Conservation (phyloP, 2,888 invertebrate species). For the Bibio marci region DNA sequence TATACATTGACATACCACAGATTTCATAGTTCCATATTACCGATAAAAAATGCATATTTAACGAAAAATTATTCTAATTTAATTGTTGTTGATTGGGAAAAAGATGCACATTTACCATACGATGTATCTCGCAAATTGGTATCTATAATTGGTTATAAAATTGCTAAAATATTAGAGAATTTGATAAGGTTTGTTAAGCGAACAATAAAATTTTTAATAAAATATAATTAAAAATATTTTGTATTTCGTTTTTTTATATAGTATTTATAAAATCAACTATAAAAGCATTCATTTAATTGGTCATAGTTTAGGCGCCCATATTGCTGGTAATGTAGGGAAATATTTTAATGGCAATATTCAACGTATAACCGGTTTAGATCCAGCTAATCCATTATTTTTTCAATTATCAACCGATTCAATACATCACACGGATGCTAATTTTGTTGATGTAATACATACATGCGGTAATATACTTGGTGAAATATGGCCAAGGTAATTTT, state of each 20-base stretch:
- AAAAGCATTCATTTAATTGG: conserved; percentile 22
- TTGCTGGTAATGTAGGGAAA: conserved; percentile 21
- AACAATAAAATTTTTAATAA: no score
- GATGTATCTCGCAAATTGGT: conserved; percentile 18
- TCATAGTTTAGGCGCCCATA: conserved; percentile 26
- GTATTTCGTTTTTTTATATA: conserved; percentile 4
- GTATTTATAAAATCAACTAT: conserved; percentile 13
- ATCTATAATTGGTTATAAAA: conserved; percentile 13
- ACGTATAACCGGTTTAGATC: conserved; percentile 20
- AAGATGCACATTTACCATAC: conserved; percentile 20
- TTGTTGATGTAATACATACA: conserved; percentile 27
- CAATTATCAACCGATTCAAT: conserved; percentile 19
- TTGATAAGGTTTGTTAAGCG: conserved; percentile 14
- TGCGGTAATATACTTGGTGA: conserved; percentile 24
- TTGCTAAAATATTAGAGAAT: conserved; percentile 16
- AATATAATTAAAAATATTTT: no score
- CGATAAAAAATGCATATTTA: conserved; percentile 17
- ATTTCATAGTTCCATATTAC: conserved; percentile 13
- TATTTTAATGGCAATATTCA: conserved; percentile 19
- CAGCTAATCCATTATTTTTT: conserved; percentile 25
- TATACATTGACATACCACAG: no score
- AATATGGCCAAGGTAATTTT: conserved; percentile 13
- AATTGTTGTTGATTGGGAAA: conserved; percentile 24
- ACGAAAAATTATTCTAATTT: conserved; percentile 19
- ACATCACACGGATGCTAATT: conserved; percentile 16